phyloP scores from a whole-genome alignment of 2,888 invertebrate species.

The Crioceris asparagi region DNA sequence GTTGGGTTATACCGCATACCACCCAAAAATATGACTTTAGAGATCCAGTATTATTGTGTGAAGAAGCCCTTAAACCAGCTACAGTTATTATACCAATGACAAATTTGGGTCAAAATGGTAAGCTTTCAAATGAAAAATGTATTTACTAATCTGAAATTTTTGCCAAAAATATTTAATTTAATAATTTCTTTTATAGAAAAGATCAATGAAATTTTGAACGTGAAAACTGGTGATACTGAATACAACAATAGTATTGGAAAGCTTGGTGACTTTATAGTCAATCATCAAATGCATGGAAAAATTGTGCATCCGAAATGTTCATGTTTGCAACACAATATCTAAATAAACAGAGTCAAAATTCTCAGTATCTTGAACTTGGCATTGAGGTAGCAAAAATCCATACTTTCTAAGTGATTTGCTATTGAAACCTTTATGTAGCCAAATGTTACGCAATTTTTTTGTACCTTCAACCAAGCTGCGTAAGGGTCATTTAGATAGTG shows the following conservation, averaged over 20 bases:
- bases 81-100: slow-evolving; percentile 13
- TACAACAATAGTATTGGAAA: slow-evolving; percentile 21
- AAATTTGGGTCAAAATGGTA: slow-evolving; percentile 22
- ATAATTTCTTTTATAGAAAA: slow-evolving; percentile 22
- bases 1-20: slow-evolving; percentile 20
- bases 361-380: too few species aligned
- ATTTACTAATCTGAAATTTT: slow-evolving; percentile 1
- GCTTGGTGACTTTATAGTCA: slow-evolving; percentile 22
- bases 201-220: slow-evolving; percentile 21
- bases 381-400: too few species aligned
- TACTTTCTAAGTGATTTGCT: too few species aligned
- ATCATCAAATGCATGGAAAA: slow-evolving; percentile 21
- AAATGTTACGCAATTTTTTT: too few species aligned
- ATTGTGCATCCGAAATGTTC: slow-evolving; percentile 17
- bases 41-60: slow-evolving; percentile 15
- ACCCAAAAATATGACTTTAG: slow-evolving; percentile 21
- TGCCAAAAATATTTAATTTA: too few species aligned
- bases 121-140: too few species aligned
- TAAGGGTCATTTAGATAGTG: too few species aligned
- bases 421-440: too few species aligned
- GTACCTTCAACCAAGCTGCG: too few species aligned
- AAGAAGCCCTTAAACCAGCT: slow-evolving; percentile 15
- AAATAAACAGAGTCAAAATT: too few species aligned
- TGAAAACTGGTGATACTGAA: slow-evolving; percentile 21
- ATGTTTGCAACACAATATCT: slow-evolving; percentile 10